A percentile compares a stretch with the other conserved stretches of the same genome.
phyloP scores from a whole-genome alignment of 2,888 invertebrate species.

The Eupithecia subumbrata region DNA sequence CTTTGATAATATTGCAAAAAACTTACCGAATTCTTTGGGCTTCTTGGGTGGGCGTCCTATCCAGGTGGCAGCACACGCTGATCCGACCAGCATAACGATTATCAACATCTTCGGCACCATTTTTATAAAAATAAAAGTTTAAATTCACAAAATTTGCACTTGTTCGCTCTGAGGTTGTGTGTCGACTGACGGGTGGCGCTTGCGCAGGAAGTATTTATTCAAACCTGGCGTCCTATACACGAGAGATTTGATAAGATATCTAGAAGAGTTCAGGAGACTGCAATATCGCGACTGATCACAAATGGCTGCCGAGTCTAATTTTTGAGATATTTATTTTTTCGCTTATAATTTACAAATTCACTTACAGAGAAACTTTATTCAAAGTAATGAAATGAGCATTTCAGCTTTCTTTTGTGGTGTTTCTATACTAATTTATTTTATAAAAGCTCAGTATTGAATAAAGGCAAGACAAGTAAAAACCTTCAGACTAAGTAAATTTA shows the following conservation, averaged over 20 bases:
- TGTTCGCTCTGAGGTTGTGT: constrained; percentile 35
- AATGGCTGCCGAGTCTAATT: not conserved
- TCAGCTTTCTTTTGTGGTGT: not conserved
- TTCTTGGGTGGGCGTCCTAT: constrained; percentile 57
- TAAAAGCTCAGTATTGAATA: not conserved
- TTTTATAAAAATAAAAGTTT: constrained; percentile 41
- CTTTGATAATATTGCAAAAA: not conserved
- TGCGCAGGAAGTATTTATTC: constrained; percentile 69
- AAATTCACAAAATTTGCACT: constrained; percentile 27
- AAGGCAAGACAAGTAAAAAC: not conserved
- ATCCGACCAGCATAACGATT: constrained; percentile 58
- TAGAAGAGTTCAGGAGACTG: constrained; percentile 5
- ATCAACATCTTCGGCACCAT: constrained; percentile 68
- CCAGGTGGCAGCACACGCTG: constrained; percentile 63
- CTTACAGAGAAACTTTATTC: no score
- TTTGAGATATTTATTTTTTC: no score
- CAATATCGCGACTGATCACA: not conserved
- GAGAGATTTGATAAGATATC: constrained; percentile 43
- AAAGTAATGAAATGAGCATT: no score
- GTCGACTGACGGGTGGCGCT: constrained; percentile 59
- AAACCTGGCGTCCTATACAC: constrained; percentile 54
- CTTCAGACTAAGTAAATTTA: no score
- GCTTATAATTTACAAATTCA: no score
- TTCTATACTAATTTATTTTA: not conserved
- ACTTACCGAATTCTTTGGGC: constrained; percentile 68